Evolutionary conservation across 2,113 vertebrate species (phyloP), one percentile per base, ranked within the genome.

Genomic region (Muscicapa adusta): DNA sequence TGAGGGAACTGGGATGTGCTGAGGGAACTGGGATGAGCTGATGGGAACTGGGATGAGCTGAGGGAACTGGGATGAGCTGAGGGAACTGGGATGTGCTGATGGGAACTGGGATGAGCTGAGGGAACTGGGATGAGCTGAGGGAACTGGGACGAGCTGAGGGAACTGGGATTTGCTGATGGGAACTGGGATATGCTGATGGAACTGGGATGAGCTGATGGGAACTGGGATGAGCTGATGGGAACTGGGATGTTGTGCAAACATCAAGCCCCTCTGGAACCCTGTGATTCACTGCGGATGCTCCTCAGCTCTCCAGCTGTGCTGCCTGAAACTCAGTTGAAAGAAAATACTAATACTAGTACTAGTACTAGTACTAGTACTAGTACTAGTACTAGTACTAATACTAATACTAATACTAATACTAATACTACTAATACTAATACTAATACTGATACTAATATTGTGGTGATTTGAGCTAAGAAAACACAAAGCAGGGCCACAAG

Each of bases 11-110:
- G n/a, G n/a, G n/a, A n/a, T n/a, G n/a, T n/a, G n/a, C n/a, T n/a
- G n/a, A n/a, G n/a, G n/a, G n/a, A n/a, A n/a, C n/a, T n/a, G 4
- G 43, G 43, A 45, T 45, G 43, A 3, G 45, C 43, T 29, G 2
- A 6, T 9, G 7, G 26, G 26, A 14, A 42, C 6, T 5, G 4
- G 43, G 43, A 45, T 45, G 43, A 4, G 43, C 43, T 71, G 20
- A 0, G 19, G 48, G 48, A 2, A 2, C 17, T 10, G 40, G 40
- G 40, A n/a, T n/a, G n/a, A n/a, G n/a, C n/a, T n/a, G n/a, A n/a
- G n/a, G n/a, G n/a, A n/a, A n/a, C n/a, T n/a, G 17, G 36, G 56
- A 31, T 31, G n/a, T 9, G 47, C 43, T 38, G 38, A 10, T 38
- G 38, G 42, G 42, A 40, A 40, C 40, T 40, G 40, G 40, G 40